Evolutionary conservation across 2,113 vertebrate genomes (phyloP), one percentile per base, ranked within the genome.

Genomic region (Eclectus roratus): DNA sequence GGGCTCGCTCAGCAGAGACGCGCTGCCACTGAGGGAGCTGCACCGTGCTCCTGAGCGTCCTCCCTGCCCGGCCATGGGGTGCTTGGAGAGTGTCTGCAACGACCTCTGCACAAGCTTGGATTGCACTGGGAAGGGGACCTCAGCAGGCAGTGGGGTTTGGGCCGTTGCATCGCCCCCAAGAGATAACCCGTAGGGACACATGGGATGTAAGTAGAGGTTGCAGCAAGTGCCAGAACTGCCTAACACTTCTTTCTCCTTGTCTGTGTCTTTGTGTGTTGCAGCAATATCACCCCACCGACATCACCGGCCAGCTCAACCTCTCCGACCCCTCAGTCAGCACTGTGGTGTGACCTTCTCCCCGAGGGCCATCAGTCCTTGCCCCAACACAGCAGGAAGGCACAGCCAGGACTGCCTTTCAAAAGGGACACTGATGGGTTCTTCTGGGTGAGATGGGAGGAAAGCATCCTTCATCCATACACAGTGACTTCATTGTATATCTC

Each of bases 291-390:
- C 99, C 99, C 96, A 99, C 99, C 84, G 99, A 99, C 98, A 99
- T 99, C 98, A 98, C 99, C 13, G 99, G 99, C 97, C 99, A 99
- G 97, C 99, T 99, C 98, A 99, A 99, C 98, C 98, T 99, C 98
- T 99, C 99, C 60, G 99, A 99, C 98, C 99, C 99, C 96, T 99
- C 99, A 94, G 99, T 99, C 98, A 99, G 99, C 98, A 99, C 99
- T 66, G 99, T 99, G 98, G 99, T 99, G 97, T 99, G 97, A 99
- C 94, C 87, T 96, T 93, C 87, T 97, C 96, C 96, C 96, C 61
- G 46, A 95, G 93, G 90, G 85, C 95, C 93, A 89, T 96, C 93
- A 94, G 95, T 93, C 93, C 88, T 96, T 89, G 89, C 89, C 96
- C 96, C 85, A 50, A 25, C 68, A 85, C 76, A 70, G 74, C 24